Evolutionary conservation across 2,113 vertebrate genomes (phyloP).

Genomic region (Chrysochloris asiatica): DNA sequence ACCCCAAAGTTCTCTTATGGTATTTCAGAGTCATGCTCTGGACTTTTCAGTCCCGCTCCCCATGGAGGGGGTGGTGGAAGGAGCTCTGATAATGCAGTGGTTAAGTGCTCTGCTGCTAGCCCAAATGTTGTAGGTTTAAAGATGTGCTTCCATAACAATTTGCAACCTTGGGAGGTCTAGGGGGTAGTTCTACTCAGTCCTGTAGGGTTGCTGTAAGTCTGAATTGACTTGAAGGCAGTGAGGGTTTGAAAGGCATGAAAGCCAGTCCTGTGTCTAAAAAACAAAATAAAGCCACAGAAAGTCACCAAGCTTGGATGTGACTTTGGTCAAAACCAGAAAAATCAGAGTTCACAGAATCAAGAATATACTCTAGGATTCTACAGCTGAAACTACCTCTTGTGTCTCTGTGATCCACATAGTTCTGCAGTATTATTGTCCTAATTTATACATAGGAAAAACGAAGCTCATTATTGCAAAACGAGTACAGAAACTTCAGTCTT

Average conservation of each 20-base stretch:
- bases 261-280: not conserved
- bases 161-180: not conserved
- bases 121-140: not conserved
- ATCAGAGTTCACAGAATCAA: not conserved
- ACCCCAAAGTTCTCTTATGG: not conserved
- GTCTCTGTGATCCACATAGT: not conserved
- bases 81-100: not conserved
- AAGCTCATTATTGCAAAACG: not conserved
- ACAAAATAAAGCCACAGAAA: not conserved
- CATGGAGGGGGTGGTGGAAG: not conserved
- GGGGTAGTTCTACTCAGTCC: not conserved
- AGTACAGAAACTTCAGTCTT: not conserved
- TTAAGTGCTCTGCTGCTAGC: not conserved
- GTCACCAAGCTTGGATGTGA: not conserved
- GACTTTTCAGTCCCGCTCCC: not conserved
- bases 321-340: not conserved
- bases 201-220: not conserved
- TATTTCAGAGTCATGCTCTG: not conserved
- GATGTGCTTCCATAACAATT: not conserved
- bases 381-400: not conserved
- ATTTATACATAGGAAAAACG: not conserved
- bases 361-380: not conserved
- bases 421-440: not conserved
- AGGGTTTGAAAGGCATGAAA: not conserved
- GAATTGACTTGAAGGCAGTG: not conserved